phyloP scores from a whole-genome alignment of 2,113 vertebrate genomes.

The Fukomys damarensis region DNA sequence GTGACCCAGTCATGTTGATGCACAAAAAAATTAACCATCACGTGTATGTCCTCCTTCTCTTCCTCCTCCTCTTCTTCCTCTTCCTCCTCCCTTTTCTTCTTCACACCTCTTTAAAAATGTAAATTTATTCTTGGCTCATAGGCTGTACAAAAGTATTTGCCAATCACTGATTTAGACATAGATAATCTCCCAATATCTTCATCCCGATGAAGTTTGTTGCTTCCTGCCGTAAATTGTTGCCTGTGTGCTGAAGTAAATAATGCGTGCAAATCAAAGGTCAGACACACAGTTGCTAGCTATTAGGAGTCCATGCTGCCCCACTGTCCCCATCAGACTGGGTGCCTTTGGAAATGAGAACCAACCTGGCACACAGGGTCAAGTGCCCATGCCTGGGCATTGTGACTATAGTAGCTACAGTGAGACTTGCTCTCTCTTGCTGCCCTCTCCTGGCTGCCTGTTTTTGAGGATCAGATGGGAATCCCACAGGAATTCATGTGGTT shows the following conservation, averaged over 20 bases:
- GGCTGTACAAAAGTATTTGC: not conserved
- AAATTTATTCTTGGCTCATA: not conserved
- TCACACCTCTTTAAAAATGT: not conserved
- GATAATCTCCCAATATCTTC: not conserved
- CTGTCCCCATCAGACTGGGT: not conserved
- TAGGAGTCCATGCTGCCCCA: no score
- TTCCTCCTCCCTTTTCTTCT: not conserved
- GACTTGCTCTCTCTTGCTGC: slow-evolving; percentile 37
- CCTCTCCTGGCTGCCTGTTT: slow-evolving; percentile 1
- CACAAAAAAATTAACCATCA: not conserved
- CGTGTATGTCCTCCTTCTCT: not conserved
- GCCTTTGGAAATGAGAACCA: not conserved
- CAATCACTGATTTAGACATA: not conserved
- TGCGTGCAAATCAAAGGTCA: not conserved
- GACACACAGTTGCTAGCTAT: not conserved
- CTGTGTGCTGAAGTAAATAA: not conserved
- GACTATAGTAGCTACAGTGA: accelerated
- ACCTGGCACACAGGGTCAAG: not conserved
- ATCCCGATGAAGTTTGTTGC: not conserved
- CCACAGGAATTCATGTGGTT: not conserved
- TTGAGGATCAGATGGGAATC: not conserved
- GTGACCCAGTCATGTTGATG: not conserved
- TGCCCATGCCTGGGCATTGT: not conserved
- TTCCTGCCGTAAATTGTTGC: not conserved
- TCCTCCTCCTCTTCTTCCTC: not conserved